Evolutionary conservation across 2,888 invertebrate species (phyloP), one percentile per base, ranked within the genome.

Genomic region (Athalia rosae): DNA sequence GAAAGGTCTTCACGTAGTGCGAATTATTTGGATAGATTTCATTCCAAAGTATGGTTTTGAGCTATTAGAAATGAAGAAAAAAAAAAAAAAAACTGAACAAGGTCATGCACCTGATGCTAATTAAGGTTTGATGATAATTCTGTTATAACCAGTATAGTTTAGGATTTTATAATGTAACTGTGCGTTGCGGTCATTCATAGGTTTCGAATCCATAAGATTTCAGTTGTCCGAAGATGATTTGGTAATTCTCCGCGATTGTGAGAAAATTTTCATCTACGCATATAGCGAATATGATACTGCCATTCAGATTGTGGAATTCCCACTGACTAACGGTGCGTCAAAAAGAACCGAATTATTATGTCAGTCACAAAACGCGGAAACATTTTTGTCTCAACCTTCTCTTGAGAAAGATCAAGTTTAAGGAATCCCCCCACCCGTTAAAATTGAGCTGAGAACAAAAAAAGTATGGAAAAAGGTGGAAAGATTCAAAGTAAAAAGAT

Each of bases 301-400:
- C 28, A 28, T 28, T 28, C n/a, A 28, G 28, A 3, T 6, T 9
- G 41, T 62, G 6, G 8, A 62, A 62, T 4, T 15, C 7, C 11
- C 11, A 4, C 28, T 41, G 41, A 62, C 7, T 62, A 4, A 62
- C 45, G 45, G 45, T 45, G 63, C 63, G 5, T 4, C 15, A 50
- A 9, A 67, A 28, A 8, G 28, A 58, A 45, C 7, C 43, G 4
- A 58, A 56, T 43, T 58, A 6, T 43, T 69, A 11, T 43, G 58
- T 9, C n/a, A 4, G 15, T 58, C 56, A 58, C 43, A 71, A 71
- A 71, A 71, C 43, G 45, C 6, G 69, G 53, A 69, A 69, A 6
- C 13, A 43, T 69, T 13, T 69, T 53, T 58, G 41, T 5, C 28
- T 28, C 13, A 69, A 58, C 56, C 5, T 43, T 45, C 15, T 4